These are phyloP conservation scores for Bradypodion ventrale DNA, from an alignment of 2,797 vertebrate species.

Conservation along the genomic window DNA sequence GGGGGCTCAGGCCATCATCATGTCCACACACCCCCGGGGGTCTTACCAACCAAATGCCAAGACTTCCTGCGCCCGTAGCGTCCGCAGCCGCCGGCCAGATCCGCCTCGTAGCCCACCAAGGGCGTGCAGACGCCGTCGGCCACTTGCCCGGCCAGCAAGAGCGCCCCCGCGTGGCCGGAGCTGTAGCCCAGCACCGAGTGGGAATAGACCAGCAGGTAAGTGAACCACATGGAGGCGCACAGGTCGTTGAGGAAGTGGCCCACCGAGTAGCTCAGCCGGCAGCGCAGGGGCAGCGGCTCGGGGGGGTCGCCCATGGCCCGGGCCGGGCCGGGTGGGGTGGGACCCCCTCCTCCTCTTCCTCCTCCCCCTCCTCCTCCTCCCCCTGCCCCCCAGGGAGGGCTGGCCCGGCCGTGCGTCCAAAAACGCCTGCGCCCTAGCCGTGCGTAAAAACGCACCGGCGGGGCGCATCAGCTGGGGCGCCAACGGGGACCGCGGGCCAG, in stretches of 20 bases:
- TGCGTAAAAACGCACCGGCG: slow-evolving; percentile 8
- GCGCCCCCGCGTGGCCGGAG: slow-evolving; percentile 81
- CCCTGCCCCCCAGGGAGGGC: no score
- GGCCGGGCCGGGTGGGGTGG: neutral
- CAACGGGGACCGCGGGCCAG: no score
- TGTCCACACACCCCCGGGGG: no score
- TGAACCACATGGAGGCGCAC: slow-evolving; percentile 96
- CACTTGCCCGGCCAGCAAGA: slow-evolving; percentile 86
- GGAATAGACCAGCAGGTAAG: slow-evolving; percentile 91
- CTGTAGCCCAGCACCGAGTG: slow-evolving; percentile 88
- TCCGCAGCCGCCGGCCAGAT: slow-evolving; percentile 78
- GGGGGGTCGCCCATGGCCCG: slow-evolving; percentile 47
- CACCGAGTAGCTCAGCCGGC: slow-evolving; percentile 82
- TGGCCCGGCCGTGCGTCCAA: neutral
- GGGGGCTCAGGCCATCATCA: no score
- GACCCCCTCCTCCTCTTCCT: neutral
- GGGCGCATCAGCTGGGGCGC: slow-evolving; percentile 13
- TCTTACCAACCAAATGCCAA: slow-evolving; percentile 92
- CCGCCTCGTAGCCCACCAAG: slow-evolving; percentile 89
- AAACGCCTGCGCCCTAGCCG: neutral
- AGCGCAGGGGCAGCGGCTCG: slow-evolving; percentile 55
- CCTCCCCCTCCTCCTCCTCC: no score
- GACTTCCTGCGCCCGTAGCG: slow-evolving; percentile 89
- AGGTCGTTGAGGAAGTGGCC: slow-evolving; percentile 94
- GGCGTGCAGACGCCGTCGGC: slow-evolving; percentile 90